Conservation (phyloP, 2,888 invertebrate species). For the Agrotis exclamationis region DNA sequence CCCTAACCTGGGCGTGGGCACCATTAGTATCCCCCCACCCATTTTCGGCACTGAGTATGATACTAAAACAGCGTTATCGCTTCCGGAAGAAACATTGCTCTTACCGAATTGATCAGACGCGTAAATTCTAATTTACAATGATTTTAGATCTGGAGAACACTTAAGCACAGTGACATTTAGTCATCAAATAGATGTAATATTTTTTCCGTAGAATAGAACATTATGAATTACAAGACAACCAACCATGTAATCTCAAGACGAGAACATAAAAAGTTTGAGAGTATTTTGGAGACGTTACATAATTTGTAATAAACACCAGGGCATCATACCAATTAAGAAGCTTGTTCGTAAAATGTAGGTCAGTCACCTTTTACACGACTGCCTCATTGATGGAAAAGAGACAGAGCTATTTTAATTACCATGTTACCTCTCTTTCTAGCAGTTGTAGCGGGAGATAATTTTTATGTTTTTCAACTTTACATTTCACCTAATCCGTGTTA, state of each 20-base stretch:
- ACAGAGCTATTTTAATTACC: constrained; percentile 60
- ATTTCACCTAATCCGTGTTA: constrained; percentile 60
- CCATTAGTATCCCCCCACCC: no score
- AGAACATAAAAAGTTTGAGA: constrained; percentile 61
- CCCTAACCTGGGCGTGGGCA: no score
- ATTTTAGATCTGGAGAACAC: no score
- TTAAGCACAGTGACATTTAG: no score
- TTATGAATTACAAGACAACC: not conserved
- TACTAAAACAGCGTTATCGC: no score
- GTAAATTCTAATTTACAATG: no score
- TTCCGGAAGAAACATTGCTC: no score
- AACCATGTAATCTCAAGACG: not conserved
- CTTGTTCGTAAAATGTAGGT: constrained; percentile 63
- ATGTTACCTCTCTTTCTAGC: constrained; percentile 52
- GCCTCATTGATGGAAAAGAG: constrained; percentile 70
- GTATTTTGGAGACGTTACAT: constrained; percentile 80
- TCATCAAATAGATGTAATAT: no score
- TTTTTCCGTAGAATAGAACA: not conserved
- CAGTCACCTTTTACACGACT: constrained; percentile 65
- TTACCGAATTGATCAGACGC: no score
- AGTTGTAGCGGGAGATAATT: constrained; percentile 34
- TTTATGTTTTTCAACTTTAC: constrained; percentile 31
- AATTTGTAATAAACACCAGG: constrained; percentile 88
- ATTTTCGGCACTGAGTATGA: no score
- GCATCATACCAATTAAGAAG: constrained; percentile 71